Base-by-base conservation (phyloP, 2,797 vertebrate genomes). In the Syngnathus acus region DNA sequence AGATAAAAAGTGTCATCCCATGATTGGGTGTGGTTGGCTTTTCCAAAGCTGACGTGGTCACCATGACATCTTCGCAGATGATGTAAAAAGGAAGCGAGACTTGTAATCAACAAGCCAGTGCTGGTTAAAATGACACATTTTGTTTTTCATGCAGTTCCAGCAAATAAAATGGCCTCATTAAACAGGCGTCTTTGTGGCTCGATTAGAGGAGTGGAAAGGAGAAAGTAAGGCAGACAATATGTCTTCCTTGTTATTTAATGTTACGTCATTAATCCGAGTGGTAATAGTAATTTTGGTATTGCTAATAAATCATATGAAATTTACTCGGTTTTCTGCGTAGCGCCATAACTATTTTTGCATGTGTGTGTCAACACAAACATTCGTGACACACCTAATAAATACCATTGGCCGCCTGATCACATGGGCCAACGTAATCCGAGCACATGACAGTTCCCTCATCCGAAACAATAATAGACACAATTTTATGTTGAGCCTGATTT, bases 51-150 rank as follows among this genome's bases (percentile, higher is more conserved):
- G 62, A 50, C 26, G 37, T 39, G 37, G 47, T 53, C 48, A 53
- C 26, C 6, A 10, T 38, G 62, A 38, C 62, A 32, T 48, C 32
- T 39, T 51, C 32, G 6, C 16, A 14, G 17, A 9, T 62, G 21
- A 39, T 37, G 47, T 23, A 39, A 51, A n/a, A 32, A 51, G 32
- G 26, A 38, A 38, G 43, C 26, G 23, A 64, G 9, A 13, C 47
- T 51, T 48, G 47, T 32, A 13, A 51, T 51, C 45, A n/a, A 14
- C 17, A 47, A 13, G 32, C 45, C 9, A 38, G 26, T 13, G 26
- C 19, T 64, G 62, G 48, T 64, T 64, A 19, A 19, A 64, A 51
- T 50, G 47, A 50, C 47, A 32, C 62, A 64, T 48, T 45, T 64
- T 51, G 62, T 38, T 64, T 64, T 50, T 64, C 26, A 51, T n/a